phyloP scores from a whole-genome alignment of 1,140 invertebrate species.

The Nautilus pompilius region DNA sequence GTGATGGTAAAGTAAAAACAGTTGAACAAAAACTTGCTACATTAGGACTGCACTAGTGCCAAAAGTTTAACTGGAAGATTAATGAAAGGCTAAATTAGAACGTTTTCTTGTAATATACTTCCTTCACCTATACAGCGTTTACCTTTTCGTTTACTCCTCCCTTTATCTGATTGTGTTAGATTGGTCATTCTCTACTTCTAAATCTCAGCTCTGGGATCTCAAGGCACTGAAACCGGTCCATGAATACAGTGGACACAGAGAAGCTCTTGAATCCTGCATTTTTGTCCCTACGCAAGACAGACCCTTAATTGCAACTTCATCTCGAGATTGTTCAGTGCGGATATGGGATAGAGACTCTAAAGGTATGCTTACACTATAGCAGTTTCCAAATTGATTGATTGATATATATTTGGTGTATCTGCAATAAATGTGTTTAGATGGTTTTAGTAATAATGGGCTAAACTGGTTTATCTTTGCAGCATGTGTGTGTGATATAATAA shows the following conservation, averaged over 20 bases:
- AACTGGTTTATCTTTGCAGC: constrained; percentile 21
- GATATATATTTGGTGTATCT: background rate
- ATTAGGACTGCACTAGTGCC: too few relatives aligned
- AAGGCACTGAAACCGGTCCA: constrained; percentile 23
- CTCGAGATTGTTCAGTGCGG: constrained; percentile 41
- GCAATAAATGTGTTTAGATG: background rate
- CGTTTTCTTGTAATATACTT: too few relatives aligned
- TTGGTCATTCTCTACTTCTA: constrained; percentile 3
- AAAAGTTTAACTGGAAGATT: too few relatives aligned
- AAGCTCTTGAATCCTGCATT: constrained; percentile 43
- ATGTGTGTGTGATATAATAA: constrained; percentile 17
- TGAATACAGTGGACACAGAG: constrained; percentile 46
- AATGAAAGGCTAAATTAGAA: too few relatives aligned
- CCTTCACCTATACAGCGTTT: too few relatives aligned
- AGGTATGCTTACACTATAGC: constrained; percentile 24
- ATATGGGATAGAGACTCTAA: constrained; percentile 42
- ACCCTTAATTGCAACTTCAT: constrained; percentile 37
- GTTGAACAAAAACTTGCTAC: too few relatives aligned
- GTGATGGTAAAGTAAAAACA: too few relatives aligned
- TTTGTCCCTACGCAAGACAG: constrained; percentile 32
- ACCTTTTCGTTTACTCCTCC: too few relatives aligned
- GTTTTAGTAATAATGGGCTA: background rate
- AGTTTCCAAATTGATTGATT: background rate
- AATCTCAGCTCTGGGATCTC: constrained; percentile 46
- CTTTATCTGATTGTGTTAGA: too few relatives aligned